Conservation (phyloP, 2,797 vertebrate genomes). For the Thaleichthys pacificus region DNA sequence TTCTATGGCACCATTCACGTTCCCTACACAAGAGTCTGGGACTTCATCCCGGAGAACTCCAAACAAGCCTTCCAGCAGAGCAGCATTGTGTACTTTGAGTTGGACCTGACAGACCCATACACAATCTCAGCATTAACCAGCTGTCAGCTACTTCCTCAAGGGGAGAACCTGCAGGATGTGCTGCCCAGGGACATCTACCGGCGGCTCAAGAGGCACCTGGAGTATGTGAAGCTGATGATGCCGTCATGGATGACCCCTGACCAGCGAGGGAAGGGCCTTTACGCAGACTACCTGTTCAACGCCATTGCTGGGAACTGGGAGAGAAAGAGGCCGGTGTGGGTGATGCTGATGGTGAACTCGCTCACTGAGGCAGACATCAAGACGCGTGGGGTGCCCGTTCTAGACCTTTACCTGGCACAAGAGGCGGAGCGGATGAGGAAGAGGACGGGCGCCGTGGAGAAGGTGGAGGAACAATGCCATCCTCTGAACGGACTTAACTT, state of each 20-base stretch:
- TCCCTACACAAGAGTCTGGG: conserved; percentile 87
- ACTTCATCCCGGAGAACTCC: conserved; percentile 87
- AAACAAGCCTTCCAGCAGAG: conserved; percentile 89
- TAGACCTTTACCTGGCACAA: conserved; percentile 89
- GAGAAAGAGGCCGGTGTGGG: conserved; percentile 86
- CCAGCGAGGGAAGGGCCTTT: conserved; percentile 85
- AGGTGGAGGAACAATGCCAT: conserved; percentile 91
- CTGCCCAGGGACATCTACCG: conserved; percentile 84
- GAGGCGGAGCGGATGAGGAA: conserved; percentile 88
- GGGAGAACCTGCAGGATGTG: conserved; percentile 85
- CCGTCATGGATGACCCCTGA: conserved; percentile 89
- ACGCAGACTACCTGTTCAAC: conserved; percentile 88
- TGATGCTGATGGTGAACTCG: conserved; percentile 92
- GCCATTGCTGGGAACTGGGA: conserved; percentile 92
- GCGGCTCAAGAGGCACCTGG: conserved; percentile 83
- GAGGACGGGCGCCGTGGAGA: conserved; percentile 85
- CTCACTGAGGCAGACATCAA: conserved; percentile 86
- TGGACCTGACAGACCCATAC: conserved; percentile 87
- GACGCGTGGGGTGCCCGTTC: conserved; percentile 81
- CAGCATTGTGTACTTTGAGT: conserved; percentile 85
- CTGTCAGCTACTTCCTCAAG: conserved; percentile 86
- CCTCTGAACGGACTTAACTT: conserved; percentile 88
- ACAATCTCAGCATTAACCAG: conserved; percentile 85
- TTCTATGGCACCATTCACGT: conserved; percentile 91
- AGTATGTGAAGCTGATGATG: conserved; percentile 90